phyloP scores from a whole-genome alignment of 2,888 invertebrate genomes.

The Autographa pulchrina region DNA sequence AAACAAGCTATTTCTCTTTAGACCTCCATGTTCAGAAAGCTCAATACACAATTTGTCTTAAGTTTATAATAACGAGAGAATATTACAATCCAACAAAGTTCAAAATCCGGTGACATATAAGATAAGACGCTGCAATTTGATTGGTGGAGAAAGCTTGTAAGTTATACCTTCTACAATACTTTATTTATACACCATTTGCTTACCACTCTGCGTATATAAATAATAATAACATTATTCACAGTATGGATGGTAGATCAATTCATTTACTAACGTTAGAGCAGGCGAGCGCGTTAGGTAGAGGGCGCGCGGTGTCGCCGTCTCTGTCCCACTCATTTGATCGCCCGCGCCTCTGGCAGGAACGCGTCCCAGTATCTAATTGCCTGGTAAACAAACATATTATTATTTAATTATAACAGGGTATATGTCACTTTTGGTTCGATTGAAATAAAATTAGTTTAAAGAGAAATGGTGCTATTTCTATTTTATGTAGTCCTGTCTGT shows the following conservation, averaged over 20 bases:
- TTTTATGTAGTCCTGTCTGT: too few relatives aligned
- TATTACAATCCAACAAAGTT: too few relatives aligned
- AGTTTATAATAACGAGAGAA: too few relatives aligned
- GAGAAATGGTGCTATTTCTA: too few relatives aligned
- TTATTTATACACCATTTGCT: conserved; percentile 14
- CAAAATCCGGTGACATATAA: neutral
- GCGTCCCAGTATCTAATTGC: conserved; percentile 98
- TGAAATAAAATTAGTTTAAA: too few relatives aligned
- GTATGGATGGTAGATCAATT: conserved; percentile 38
- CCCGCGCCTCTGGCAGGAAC: conserved; percentile 98
- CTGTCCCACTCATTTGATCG: conserved; percentile 93
- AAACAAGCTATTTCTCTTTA: too few relatives aligned
- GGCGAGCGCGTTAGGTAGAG: conserved; percentile 31
- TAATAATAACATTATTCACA: conserved; percentile 5
- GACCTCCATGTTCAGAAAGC: too few relatives aligned
- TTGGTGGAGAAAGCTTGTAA: neutral
- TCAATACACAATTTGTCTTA: too few relatives aligned
- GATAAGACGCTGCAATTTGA: neutral
- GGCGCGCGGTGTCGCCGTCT: conserved; percentile 61
- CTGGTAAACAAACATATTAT: conserved; percentile 82
- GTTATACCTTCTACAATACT: neutral
- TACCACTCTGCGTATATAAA: neutral
- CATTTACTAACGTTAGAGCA: conserved; percentile 53
- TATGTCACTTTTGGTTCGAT: too few relatives aligned
- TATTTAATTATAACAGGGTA: too few relatives aligned